Base-by-base conservation (phyloP, 2,113 vertebrate genomes). In the Onychostoma macrolepis region DNA sequence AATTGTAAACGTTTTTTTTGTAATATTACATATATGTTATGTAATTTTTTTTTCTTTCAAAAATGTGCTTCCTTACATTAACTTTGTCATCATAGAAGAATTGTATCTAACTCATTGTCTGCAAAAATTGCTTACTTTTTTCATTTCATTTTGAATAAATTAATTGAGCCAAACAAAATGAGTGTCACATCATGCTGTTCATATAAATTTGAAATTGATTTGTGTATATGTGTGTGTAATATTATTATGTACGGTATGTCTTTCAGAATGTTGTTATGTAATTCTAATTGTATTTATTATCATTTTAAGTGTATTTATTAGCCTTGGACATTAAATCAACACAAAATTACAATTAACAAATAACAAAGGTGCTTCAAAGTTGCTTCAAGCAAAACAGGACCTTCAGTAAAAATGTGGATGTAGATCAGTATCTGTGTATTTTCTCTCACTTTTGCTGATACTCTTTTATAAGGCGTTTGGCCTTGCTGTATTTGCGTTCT, bases 401-500 rank as follows among this genome's bases (percentile, higher is more conserved):
- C 26, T 45, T 79, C 33, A 9, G 6, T 50, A 50, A 50, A n/a
- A 48, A 10, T 63, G 79, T 65, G 38, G 5, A 26, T 38, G 12
- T 71, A 12, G 21, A 24, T 4, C 4, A 2, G 53, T 8, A 41
- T 61, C 30, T 13, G 33, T 26, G 10, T 50, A 24, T 6, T 72
- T 58, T 45, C 4, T 50, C 94, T 92, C 96, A 99, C 98, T 99
- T 99, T 91, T 98, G 98, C 94, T 99, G 98, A 94, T 97, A 99
- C 89, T 99, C 98, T 92, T 98, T 98, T 91, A 99, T 99, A 92
- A 99, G 96, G 53, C 97, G 93, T 92, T 99, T 99, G 93, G 98
- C 98, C 93, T 99, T 99, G 96, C 97, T 97, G 96, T 99, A 99
- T 92, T 99, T 99, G 92, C 98, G 95, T 93, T 99, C 98, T 88